phyloP scores from a whole-genome alignment of 2,797 vertebrate genomes.

The Sebastes iracundus region DNA sequence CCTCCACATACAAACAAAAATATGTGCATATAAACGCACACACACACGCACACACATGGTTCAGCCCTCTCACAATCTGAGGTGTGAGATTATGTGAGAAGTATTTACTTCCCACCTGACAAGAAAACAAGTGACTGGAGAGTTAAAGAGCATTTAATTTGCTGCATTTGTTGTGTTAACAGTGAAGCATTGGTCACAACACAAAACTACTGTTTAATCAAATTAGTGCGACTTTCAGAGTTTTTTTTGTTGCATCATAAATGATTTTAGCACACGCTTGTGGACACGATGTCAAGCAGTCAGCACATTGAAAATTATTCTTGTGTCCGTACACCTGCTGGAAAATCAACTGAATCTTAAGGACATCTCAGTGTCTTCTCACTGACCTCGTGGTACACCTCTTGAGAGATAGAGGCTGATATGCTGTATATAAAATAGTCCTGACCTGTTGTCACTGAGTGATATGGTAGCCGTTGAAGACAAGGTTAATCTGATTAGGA shows the following conservation, averaged over 20 bases:
- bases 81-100: constrained; percentile 72
- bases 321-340: not conserved
- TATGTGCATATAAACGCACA: constrained; percentile 9
- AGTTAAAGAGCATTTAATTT: constrained; percentile 25
- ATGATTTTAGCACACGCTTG: not conserved
- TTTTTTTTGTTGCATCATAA: not conserved
- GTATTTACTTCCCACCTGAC: constrained; percentile 64
- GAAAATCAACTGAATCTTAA: no score
- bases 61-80: constrained; percentile 65
- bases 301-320: not conserved
- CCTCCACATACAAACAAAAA: constrained; percentile 53
- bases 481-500: not conserved
- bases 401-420: not conserved
- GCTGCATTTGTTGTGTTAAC: constrained; percentile 19
- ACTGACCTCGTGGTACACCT: not conserved
- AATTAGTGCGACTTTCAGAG: not conserved
- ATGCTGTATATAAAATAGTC: not conserved
- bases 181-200: not conserved
- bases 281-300: not conserved
- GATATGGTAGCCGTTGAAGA: not conserved
- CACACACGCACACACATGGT: constrained; percentile 11
- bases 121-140: constrained; percentile 20
- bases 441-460: not conserved
- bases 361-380: not conserved
- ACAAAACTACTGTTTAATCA: not conserved